A percentile compares a stretch with the other conserved stretches of the same genome.
Conservation (phyloP, 2,888 invertebrate genomes). For the Eucera pruinosa region DNA sequence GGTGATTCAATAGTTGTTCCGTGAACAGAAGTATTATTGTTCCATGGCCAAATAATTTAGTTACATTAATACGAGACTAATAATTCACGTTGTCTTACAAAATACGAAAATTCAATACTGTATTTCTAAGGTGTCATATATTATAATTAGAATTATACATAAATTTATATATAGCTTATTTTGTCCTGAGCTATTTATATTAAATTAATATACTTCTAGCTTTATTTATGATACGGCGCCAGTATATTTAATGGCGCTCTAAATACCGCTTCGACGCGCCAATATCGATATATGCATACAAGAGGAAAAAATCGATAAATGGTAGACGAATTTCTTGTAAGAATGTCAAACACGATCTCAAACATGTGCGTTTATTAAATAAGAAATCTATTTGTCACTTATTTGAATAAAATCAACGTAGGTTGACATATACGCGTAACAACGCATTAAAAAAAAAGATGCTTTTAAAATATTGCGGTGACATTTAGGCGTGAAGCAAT, state of each 20-base stretch:
- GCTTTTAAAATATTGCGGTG: constrained; percentile 35
- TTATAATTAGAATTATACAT: background rate
- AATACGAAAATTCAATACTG: too few species aligned
- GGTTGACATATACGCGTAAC: constrained; percentile 19
- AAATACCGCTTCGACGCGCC: background rate
- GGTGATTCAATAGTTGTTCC: too few species aligned
- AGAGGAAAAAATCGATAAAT: background rate
- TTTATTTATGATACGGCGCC: constrained; percentile 12
- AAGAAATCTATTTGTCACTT: constrained; percentile 45
- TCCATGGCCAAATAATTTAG: too few species aligned
- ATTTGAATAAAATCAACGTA: constrained; percentile 32
- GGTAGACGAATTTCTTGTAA: constrained; percentile 4
- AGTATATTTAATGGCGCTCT: constrained; percentile 17
- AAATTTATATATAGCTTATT: background rate
- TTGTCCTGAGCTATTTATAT: background rate
- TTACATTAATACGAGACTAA: too few species aligned
- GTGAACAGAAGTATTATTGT: too few species aligned
- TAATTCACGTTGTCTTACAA: too few species aligned
- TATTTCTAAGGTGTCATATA: background rate
- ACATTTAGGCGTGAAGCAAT: constrained; percentile 56
- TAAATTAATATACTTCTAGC: background rate
- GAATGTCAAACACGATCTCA: background rate
- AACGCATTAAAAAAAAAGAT: background rate
- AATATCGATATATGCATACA: background rate
- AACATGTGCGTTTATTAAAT: constrained; percentile 23